These are phyloP conservation scores for Pseudococcus jackbeardsleyi DNA, from an alignment of 2,888 invertebrate genomes.

Conservation along the genomic window DNA sequence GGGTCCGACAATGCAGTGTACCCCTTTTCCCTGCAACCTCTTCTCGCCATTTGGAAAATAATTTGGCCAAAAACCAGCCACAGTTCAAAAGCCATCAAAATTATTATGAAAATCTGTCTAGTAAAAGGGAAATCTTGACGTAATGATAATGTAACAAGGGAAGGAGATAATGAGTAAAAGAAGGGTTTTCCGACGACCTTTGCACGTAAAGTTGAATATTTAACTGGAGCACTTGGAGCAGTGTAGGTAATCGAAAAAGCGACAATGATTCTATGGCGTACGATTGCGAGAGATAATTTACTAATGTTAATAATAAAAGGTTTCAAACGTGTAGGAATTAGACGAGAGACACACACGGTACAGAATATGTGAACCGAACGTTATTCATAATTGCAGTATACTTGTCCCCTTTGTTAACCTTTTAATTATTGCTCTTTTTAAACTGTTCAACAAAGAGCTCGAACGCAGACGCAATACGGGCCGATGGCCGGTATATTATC, in stretches of 20 bases:
- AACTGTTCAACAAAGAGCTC: neutral
- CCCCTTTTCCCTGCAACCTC: too few species aligned
- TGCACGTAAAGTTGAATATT: neutral
- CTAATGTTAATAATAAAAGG: conserved; percentile 33
- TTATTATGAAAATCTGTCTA: too few species aligned
- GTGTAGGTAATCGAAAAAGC: conserved; percentile 1
- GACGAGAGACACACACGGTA: neutral
- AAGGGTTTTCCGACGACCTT: neutral
- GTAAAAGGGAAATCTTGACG: neutral
- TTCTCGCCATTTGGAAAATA: too few species aligned
- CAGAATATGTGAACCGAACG: neutral
- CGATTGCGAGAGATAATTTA: conserved; percentile 4
- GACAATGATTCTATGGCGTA: neutral
- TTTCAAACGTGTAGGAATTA: conserved; percentile 36
- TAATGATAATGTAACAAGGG: neutral
- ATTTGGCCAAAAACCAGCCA: too few species aligned
- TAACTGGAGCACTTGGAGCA: neutral
- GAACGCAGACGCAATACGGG: conserved; percentile 32
- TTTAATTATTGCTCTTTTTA: conserved; percentile 38
- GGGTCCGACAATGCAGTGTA: too few species aligned
- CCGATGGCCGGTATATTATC: conserved; percentile 40
- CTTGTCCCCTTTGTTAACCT: conserved; percentile 43
- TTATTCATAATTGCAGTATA: conserved; percentile 38
- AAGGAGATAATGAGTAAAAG: neutral
- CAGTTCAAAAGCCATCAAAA: too few species aligned